phyloP scores from a whole-genome alignment of 2,888 invertebrate genomes.

The Heliconius sara region DNA sequence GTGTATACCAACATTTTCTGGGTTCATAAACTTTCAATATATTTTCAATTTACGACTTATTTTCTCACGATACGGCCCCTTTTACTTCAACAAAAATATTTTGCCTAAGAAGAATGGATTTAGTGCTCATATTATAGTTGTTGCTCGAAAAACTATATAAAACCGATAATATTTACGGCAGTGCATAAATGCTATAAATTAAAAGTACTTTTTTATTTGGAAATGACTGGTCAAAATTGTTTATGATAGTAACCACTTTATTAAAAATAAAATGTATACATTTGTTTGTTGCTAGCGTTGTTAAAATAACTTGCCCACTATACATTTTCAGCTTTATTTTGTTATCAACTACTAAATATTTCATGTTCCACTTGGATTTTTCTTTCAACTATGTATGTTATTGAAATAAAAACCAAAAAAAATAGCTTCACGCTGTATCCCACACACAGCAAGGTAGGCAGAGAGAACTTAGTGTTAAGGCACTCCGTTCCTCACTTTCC shows the following conservation, averaged over 20 bases:
- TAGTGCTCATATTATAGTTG: conserved; percentile 67
- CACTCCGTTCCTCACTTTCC: too few species aligned
- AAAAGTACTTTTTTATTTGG: not conserved
- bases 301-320: not conserved
- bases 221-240: not conserved
- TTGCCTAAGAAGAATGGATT: conserved; percentile 66
- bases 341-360: too few species aligned
- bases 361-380: too few species aligned
- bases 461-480: too few species aligned
- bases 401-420: too few species aligned
- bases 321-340: not conserved
- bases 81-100: conserved; percentile 78
- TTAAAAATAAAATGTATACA: not conserved
- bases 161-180: not conserved
- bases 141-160: too few species aligned
- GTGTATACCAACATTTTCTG: not conserved
- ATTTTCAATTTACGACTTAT: conserved; percentile 66
- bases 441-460: too few species aligned
- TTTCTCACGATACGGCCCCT: conserved; percentile 74
- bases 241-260: not conserved
- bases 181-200: not conserved
- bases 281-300: not conserved
- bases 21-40: conserved; percentile 19
- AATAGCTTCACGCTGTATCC: too few species aligned
- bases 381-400: too few species aligned